Evolutionary conservation across 2,888 invertebrate species (phyloP), one percentile per base, ranked within the genome.

Genomic region (Antheraea yamamai): DNA sequence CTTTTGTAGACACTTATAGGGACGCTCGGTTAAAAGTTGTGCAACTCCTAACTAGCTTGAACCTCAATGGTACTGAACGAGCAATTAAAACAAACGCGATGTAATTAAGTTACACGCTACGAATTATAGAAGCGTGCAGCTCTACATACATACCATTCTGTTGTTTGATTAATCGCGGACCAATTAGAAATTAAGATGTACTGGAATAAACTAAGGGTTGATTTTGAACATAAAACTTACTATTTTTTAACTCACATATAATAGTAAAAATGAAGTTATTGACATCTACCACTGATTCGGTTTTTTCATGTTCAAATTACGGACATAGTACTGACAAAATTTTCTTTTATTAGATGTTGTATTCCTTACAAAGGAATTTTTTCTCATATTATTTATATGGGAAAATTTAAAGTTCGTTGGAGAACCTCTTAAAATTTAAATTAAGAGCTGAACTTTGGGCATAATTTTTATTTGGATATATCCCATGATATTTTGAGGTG

Each of bases 121-220:
- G 75, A 74, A 68, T 74, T 66, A 71, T n/a, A 73, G 64, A 55
- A 74, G 64, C 73, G 72, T 79, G 58, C 78, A 61, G 12, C 51
- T 3, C 51, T n/a, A 55, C 68, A 75, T 80, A 79, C 72, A 55
- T 30, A 52, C 77, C 39, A 35, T 64, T 81, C 79, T 81, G 58
- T 51, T 18, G 18, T 6, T 61, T 77, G 61, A 52, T 72, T 58
- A 74, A 39, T 71, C 70, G 35, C 20, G 39, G 12, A 55, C 39
- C 20, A 7, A 39, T 23, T 23, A 39, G 23, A n/a, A 52, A 68
- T 74, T n/a, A 23, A 12, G n/a, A 10, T 61, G 23, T 10, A 61
- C 61, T 23, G 20, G 10, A 61, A 30, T 66, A 66, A 30, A 30
- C 26, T 26, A 26, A 26, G 23, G 26, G 7, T 58, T 20, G 8